Evolutionary conservation across 1,140 invertebrate genomes (phyloP).

Genomic region (Caenorhabditis remanei): DNA sequence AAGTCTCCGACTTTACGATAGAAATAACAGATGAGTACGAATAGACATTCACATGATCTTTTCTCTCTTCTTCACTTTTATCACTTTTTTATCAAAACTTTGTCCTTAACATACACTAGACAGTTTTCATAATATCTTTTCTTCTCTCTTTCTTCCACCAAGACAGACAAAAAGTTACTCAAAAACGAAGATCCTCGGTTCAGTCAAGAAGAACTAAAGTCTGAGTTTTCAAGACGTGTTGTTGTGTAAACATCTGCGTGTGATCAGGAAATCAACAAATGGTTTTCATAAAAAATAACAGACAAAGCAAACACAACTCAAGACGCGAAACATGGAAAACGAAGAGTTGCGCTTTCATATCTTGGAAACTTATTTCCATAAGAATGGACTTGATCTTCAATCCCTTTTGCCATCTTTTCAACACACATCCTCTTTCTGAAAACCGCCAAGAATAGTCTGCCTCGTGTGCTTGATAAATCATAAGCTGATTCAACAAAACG

Average conservation of each 20-base stretch:
- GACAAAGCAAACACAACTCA: slow-evolving; percentile 5
- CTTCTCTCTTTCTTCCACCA: background rate
- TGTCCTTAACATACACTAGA: slow-evolving; percentile 26
- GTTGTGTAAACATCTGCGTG: slow-evolving; percentile 38
- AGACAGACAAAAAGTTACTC: background rate
- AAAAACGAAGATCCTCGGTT: background rate
- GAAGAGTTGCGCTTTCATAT: no score
- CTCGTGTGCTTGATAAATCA: background rate
- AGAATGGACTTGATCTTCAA: no score
- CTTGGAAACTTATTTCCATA: background rate
- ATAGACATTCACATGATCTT: slow-evolving; percentile 50
- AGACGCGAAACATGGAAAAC: background rate
- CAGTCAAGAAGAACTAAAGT: background rate
- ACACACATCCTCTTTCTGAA: background rate
- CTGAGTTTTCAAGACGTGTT: background rate
- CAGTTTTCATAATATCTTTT: background rate
- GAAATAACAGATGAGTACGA: slow-evolving; percentile 41
- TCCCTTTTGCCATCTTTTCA: background rate
- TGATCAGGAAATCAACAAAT: slow-evolving; percentile 49
- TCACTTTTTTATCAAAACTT: slow-evolving; percentile 28
- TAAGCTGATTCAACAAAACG: slow-evolving; percentile 9
- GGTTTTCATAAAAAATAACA: slow-evolving; percentile 10
- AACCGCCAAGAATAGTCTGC: slow-evolving; percentile 18
- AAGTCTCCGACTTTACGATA: slow-evolving; percentile 43
- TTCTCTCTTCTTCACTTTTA: background rate